Conservation (phyloP, 1,140 invertebrate species). For the Bombus consobrinus region DNA sequence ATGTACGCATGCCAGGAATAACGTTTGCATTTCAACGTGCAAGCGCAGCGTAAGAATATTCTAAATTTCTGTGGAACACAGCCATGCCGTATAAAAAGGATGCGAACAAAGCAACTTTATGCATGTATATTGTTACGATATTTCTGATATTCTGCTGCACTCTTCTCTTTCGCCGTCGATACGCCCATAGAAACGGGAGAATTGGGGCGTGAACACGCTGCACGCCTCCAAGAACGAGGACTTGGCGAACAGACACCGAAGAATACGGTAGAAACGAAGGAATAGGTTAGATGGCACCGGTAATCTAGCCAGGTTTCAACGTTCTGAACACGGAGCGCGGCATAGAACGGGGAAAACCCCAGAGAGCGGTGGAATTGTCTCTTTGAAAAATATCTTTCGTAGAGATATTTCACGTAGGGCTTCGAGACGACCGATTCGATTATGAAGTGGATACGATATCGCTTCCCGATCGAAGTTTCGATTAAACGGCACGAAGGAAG, state of each 20-base stretch:
- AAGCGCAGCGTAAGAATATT: background rate
- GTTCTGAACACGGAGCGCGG: background rate
- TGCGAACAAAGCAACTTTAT: conserved; percentile 4
- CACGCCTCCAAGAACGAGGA: conserved; percentile 17
- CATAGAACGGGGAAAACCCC: conserved; percentile 6
- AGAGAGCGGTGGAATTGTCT: conserved; percentile 35
- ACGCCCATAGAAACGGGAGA: conserved; percentile 19
- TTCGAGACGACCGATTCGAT: conserved; percentile 34
- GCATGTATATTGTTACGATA: conserved; percentile 43
- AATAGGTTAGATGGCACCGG: conserved; percentile 20
- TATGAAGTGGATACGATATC: conserved; percentile 33
- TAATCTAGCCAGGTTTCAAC: conserved; percentile 50
- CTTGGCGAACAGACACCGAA: background rate
- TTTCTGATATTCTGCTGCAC: conserved; percentile 31
- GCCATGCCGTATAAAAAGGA: background rate
- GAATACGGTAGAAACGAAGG: background rate
- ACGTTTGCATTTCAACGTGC: conserved; percentile 21
- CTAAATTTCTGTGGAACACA: conserved; percentile 13
- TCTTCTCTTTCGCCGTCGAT: conserved; percentile 10
- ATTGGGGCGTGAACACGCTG: conserved; percentile 52
- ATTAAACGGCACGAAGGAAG: background rate
- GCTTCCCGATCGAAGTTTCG: background rate
- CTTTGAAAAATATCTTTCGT: conserved; percentile 30
- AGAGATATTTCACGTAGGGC: conserved; percentile 27
- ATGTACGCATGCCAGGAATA: background rate